These are phyloP conservation scores for Chrysolina haemoptera DNA, from an alignment of 2,888 invertebrate species.

Conservation along the genomic window DNA sequence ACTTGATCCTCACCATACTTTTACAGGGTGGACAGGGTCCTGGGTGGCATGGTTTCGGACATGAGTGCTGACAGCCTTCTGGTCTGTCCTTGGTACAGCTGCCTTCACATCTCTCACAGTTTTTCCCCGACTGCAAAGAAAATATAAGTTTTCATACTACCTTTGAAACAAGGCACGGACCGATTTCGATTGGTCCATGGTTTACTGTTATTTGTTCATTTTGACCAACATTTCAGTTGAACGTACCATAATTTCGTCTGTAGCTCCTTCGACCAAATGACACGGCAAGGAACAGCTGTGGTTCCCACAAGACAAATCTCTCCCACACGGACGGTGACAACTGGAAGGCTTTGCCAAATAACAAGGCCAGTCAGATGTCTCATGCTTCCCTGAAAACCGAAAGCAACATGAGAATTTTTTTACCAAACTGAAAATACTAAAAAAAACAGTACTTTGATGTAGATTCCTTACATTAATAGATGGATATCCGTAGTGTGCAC, in stretches of 20 bases:
- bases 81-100: slow-evolving; percentile 79
- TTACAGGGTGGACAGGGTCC: slow-evolving; percentile 84
- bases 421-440: not conserved
- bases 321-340: slow-evolving; percentile 86
- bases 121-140: slow-evolving; percentile 65
- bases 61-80: slow-evolving; percentile 82
- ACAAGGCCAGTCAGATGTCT: slow-evolving; percentile 79
- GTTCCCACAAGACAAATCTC: slow-evolving; percentile 81
- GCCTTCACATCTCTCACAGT: slow-evolving; percentile 74
- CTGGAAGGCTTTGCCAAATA: slow-evolving; percentile 80
- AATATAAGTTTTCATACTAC: not conserved
- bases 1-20: slow-evolving; percentile 78
- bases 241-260: slow-evolving; percentile 58
- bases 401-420: not conserved
- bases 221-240: not conserved
- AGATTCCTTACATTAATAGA: no score
- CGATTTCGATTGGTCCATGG: no score
- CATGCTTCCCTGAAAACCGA: slow-evolving; percentile 75
- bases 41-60: slow-evolving; percentile 80
- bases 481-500: no score
- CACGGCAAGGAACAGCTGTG: slow-evolving; percentile 84
- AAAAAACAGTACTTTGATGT: no score
- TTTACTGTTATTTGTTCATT: not conserved
- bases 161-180: no score
- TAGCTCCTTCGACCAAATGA: slow-evolving; percentile 76